Percentiles rank a stretch among this genome's conserved stretches.
Conservation (phyloP, 2,797 vertebrate genomes). For the Peromyscus aztecus region DNA sequence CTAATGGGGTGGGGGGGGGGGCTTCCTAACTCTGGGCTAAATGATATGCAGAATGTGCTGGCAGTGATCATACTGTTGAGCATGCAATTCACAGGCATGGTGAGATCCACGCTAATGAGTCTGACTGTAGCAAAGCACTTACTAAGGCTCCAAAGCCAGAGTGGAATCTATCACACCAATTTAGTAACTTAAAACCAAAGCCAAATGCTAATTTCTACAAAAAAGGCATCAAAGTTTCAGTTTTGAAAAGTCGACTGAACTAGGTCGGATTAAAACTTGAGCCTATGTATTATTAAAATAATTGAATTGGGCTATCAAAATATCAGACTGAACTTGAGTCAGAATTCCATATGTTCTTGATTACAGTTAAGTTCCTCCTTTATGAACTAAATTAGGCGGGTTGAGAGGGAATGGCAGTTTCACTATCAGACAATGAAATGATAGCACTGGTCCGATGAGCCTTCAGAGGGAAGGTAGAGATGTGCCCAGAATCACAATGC, state of each 20-base stretch:
- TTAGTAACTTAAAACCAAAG: constrained; percentile 51
- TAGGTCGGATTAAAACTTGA: constrained; percentile 60
- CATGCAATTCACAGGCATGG: constrained; percentile 16
- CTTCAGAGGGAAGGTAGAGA: constrained; percentile 2
- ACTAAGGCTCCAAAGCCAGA: constrained; percentile 60
- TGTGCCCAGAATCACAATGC: background rate
- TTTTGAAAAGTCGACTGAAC: constrained; percentile 61
- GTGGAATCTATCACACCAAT: constrained; percentile 22
- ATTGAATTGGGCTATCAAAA: constrained; percentile 68
- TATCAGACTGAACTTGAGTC: constrained; percentile 57
- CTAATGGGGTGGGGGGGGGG: background rate
- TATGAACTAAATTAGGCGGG: constrained; percentile 63
- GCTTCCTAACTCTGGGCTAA: constrained; percentile 37
- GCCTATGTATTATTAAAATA: constrained; percentile 73
- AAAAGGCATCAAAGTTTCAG: constrained; percentile 64
- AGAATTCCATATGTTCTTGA: constrained; percentile 51
- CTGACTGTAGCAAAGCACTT: constrained; percentile 2
- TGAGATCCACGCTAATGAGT: constrained; percentile 13
- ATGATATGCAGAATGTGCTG: background rate
- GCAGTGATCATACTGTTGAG: background rate
- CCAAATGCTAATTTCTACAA: constrained; percentile 69
- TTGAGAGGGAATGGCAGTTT: constrained; percentile 20
- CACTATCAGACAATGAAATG: background rate
- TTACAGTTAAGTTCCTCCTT: constrained; percentile 58
- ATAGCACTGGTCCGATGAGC: background rate